A percentile compares a stretch with the other conserved stretches of the same genome.
These are phyloP conservation scores for Ooceraea biroi DNA, from an alignment of 1,140 invertebrate species.

Conservation along the genomic window DNA sequence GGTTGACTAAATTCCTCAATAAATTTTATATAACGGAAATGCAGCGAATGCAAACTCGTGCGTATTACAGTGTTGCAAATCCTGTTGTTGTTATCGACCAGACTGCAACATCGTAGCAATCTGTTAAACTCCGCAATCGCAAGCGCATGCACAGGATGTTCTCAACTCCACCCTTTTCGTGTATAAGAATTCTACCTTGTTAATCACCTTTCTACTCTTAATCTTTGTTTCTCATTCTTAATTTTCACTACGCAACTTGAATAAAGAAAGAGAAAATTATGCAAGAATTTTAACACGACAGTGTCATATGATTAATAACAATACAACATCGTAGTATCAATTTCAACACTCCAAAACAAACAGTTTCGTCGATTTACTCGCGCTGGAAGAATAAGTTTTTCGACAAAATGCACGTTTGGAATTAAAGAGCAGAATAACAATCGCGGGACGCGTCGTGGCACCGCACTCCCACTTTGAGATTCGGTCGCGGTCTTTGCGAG, in stretches of 20 bases:
- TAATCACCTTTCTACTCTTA: slow-evolving; percentile 17
- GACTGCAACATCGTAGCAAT: slow-evolving; percentile 35
- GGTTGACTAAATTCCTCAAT: slow-evolving; percentile 15
- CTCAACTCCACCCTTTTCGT: slow-evolving; percentile 51
- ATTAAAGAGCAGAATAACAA: slow-evolving; percentile 39
- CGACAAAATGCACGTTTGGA: background rate
- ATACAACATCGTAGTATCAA: background rate
- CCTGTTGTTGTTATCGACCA: slow-evolving; percentile 25
- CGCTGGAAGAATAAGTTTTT: background rate
- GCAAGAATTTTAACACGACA: background rate
- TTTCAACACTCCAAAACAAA: background rate
- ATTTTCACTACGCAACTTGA: slow-evolving; percentile 1
- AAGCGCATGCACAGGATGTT: slow-evolving; percentile 7
- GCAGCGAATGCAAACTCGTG: slow-evolving; percentile 7
- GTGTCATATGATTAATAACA: background rate
- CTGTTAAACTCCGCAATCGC: slow-evolving; percentile 21
- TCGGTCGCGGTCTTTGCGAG: background rate
- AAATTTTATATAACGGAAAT: slow-evolving; percentile 19
- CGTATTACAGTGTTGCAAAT: slow-evolving; percentile 26
- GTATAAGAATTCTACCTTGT: slow-evolving; percentile 37
- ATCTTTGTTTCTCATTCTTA: background rate
- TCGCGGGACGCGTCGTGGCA: slow-evolving; percentile 27
- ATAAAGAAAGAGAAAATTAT: background rate
- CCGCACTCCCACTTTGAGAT: background rate
- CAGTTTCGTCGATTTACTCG: background rate